A percentile compares a stretch with the other conserved stretches of the same genome.
These are phyloP conservation scores for Phymorhynchus buccinoides DNA, from an alignment of 1,140 invertebrate genomes.

Conservation along the genomic window DNA sequence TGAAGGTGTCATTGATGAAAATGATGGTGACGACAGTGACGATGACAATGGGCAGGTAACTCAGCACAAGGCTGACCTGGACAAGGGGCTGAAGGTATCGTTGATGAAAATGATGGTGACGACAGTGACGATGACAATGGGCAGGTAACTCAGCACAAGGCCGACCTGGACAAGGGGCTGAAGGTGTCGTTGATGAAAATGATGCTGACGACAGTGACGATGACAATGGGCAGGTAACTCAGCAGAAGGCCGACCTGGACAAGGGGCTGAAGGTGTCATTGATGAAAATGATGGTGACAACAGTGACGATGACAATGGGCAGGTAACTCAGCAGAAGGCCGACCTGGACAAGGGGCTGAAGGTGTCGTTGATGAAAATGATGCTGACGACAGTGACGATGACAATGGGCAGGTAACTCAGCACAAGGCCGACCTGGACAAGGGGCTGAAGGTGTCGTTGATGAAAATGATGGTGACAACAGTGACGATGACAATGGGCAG, in stretches of 20 bases:
- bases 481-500: constrained; percentile 69
- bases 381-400: no score
- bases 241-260: constrained; percentile 84
- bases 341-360: constrained; percentile 83
- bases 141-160: no score
- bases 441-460: neutral
- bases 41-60: constrained; percentile 79
- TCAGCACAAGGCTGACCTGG: constrained; percentile 78
- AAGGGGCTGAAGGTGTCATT: constrained; percentile 70
- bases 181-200: no score
- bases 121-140: no score
- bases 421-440: neutral
- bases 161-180: no score
- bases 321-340: constrained; percentile 85
- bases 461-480: neutral
- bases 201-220: no score
- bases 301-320: constrained; percentile 50
- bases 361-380: neutral
- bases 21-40: no score
- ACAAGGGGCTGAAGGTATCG: no score
- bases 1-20: no score
- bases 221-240: constrained; percentile 73
- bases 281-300: no score
- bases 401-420: no score
- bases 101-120: no score